phyloP scores from a whole-genome alignment of 2,797 vertebrate genomes.

The Notoglanidium macrostoma region DNA sequence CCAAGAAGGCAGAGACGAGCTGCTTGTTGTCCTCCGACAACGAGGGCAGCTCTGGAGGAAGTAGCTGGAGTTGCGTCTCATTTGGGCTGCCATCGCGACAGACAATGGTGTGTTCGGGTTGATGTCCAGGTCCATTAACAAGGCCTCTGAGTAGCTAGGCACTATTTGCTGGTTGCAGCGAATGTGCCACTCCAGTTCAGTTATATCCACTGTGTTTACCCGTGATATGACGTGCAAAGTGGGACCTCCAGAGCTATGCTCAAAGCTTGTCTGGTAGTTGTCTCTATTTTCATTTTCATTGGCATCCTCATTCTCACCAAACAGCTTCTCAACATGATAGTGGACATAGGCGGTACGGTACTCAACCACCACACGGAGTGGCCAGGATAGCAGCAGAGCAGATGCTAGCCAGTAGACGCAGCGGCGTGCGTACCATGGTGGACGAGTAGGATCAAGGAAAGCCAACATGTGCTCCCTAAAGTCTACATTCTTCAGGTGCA shows the following conservation, averaged over 20 bases:
- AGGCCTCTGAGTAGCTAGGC: slow-evolving; percentile 79
- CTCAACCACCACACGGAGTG: slow-evolving; percentile 72
- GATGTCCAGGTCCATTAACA: slow-evolving; percentile 73
- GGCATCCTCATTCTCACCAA: slow-evolving; percentile 70
- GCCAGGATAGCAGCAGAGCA: slow-evolving; percentile 75
- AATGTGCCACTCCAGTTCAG: slow-evolving; percentile 82
- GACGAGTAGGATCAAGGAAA: slow-evolving; percentile 72
- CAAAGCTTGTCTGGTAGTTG: slow-evolving; percentile 54
- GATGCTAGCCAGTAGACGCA: slow-evolving; percentile 77
- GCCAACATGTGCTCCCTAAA: slow-evolving; percentile 79
- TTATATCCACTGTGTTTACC: slow-evolving; percentile 79
- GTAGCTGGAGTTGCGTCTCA: slow-evolving; percentile 66
- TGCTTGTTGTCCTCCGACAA: slow-evolving; percentile 73
- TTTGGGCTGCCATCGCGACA: slow-evolving; percentile 47
- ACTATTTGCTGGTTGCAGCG: slow-evolving; percentile 81
- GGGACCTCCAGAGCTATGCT: slow-evolving; percentile 56
- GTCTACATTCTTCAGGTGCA: slow-evolving; percentile 80
- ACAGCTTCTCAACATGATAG: slow-evolving; percentile 82
- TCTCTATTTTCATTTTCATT: slow-evolving; percentile 58
- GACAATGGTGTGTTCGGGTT: slow-evolving; percentile 48
- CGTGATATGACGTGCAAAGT: slow-evolving; percentile 68
- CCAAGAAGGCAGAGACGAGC: slow-evolving; percentile 73
- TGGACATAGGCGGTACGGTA: slow-evolving; percentile 79
- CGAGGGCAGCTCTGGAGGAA: slow-evolving; percentile 74
- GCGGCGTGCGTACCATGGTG: slow-evolving; percentile 76